Base-by-base conservation (phyloP, 2,888 invertebrate genomes). In the Nasonovia ribisnigri region DNA sequence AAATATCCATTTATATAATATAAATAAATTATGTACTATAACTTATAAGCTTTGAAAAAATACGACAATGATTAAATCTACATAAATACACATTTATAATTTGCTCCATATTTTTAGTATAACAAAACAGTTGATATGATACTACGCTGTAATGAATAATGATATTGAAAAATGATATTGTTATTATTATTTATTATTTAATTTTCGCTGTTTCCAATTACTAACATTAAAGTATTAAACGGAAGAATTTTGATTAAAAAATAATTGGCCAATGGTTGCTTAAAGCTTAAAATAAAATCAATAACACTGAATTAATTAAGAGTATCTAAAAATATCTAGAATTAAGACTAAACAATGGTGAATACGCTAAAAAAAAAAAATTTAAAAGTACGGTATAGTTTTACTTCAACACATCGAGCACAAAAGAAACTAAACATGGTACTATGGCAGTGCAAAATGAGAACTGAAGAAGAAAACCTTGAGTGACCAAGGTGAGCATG, bases 391-490 rank as follows among this genome's bases (percentile, higher is more conserved):
- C 29, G 84, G n/a, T 91, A 84, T n/a, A 54, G 10, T 46, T 91
- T 43, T 57, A 57, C 29, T 91, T 13, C 29, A 36, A 86, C 57
- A 43, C 26, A 48, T 60, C 29, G 54, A 46, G 13, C 20, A 92
- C 87, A 89, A 93, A 89, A 89, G 54, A n/a, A 93, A n/a, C 89
- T 42, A 67, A 60, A 84, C 43, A 93, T 43, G 26, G 20, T 16
- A 88, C 26, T 92, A 89, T 43, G 43, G 42, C 46, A 84, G 46
- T 93, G 84, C 89, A 89, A 89, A 92, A 89, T 84, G 46, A 92
- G 87, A 87, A 87, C 42, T 84, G 84, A 89, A 89, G 89, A 93
- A 88, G 89, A 93, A 89, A 89, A 93, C 92, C 92, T 93, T 93
- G 92, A 84, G 26, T 42, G 13, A 57, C 77, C 92, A 93, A 93